phyloP scores from a whole-genome alignment of 2,888 invertebrate genomes.

The Drosophila mimetica region DNA sequence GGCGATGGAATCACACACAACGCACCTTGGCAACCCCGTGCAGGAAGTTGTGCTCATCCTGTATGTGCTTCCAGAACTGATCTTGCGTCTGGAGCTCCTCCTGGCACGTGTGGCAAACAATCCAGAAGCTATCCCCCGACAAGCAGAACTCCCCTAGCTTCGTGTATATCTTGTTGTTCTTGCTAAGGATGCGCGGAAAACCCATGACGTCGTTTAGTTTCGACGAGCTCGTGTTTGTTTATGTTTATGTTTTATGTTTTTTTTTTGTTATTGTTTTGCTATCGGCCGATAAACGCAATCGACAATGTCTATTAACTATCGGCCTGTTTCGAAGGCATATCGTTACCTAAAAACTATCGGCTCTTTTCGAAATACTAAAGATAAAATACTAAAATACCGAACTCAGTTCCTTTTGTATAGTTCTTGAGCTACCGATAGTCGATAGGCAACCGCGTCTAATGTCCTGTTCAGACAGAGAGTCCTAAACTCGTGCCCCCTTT shows the following conservation, averaged over 20 bases:
- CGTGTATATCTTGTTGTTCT: constrained; percentile 82
- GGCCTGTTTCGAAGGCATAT: not conserved
- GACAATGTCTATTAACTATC: not conserved
- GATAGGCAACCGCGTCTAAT: too few relatives aligned
- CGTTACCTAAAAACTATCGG: not conserved
- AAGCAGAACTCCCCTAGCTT: constrained; percentile 81
- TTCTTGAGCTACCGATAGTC: too few relatives aligned
- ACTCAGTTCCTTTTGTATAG: too few relatives aligned
- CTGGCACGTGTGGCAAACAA: constrained; percentile 81
- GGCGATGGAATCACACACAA: not conserved
- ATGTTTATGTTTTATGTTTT: constrained; percentile 30
- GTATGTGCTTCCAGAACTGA: constrained; percentile 82
- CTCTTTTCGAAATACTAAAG: not conserved
- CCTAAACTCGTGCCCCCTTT: too few relatives aligned
- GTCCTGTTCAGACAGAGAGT: too few relatives aligned
- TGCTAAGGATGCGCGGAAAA: constrained; percentile 82
- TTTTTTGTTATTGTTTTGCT: constrained; percentile 9
- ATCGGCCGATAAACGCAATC: not conserved
- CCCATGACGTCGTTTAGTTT: constrained; percentile 73
- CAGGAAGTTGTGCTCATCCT: constrained; percentile 82
- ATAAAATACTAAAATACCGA: too few relatives aligned
- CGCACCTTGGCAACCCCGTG: constrained; percentile 77
- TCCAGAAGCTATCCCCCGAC: constrained; percentile 81
- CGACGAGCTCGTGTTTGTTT: constrained; percentile 24
- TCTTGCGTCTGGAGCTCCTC: constrained; percentile 82